phyloP scores from a whole-genome alignment of 1,140 invertebrate species.

The Drosophila santomea region DNA sequence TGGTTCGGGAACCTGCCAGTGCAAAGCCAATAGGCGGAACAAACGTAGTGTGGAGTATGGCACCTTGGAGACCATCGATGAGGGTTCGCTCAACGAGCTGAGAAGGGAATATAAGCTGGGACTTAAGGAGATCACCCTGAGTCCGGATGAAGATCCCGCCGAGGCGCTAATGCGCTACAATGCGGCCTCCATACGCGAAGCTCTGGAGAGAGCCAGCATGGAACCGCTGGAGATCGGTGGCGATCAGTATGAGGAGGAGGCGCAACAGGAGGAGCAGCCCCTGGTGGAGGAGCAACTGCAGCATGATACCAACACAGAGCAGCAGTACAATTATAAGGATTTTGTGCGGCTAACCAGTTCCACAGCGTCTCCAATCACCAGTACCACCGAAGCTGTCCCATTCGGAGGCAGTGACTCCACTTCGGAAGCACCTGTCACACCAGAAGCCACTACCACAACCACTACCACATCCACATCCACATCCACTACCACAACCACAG shows the following conservation, averaged over 20 bases:
- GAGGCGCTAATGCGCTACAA: slow-evolving; percentile 82
- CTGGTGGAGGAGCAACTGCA: slow-evolving; percentile 22
- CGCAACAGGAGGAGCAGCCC: neutral
- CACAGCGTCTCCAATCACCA: neutral
- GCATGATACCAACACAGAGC: neutral
- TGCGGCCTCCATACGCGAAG: slow-evolving; percentile 75
- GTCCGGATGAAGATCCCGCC: slow-evolving; percentile 76
- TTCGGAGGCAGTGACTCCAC: neutral
- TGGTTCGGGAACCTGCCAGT: neutral
- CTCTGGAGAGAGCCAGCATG: slow-evolving; percentile 67
- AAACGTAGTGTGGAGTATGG: slow-evolving; percentile 63
- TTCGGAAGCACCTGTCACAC: neutral
- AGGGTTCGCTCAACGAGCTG: slow-evolving; percentile 65
- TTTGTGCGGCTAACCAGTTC: slow-evolving; percentile 10
- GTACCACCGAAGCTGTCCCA: neutral
- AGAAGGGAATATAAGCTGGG: slow-evolving; percentile 70
- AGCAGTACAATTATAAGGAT: slow-evolving; percentile 18
- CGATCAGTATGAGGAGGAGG: slow-evolving; percentile 40
- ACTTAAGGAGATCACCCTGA: slow-evolving; percentile 77
- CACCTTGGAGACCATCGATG: slow-evolving; percentile 74
- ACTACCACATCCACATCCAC: too few relatives aligned
- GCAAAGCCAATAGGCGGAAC: neutral
- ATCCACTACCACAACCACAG: neutral
- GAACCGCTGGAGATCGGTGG: slow-evolving; percentile 70
- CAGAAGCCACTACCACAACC: too few relatives aligned